phyloP scores from a whole-genome alignment of 2,888 invertebrate species.

The Dorcus parallelipipedus region DNA sequence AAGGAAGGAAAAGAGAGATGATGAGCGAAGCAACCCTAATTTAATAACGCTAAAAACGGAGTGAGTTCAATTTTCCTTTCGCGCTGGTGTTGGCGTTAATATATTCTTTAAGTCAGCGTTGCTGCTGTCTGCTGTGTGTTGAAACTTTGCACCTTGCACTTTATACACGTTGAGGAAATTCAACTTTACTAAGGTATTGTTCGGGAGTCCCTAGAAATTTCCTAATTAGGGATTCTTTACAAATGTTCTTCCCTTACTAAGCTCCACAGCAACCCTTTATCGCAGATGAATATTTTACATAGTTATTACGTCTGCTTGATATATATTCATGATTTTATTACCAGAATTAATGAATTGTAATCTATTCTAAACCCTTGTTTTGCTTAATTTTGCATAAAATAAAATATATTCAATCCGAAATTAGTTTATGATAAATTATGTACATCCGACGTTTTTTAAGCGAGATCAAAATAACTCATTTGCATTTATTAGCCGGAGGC shows the following conservation, averaged over 20 bases:
- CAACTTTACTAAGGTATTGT: constrained; percentile 22
- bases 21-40: constrained; percentile 33
- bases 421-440: neutral
- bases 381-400: neutral
- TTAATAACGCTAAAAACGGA: constrained; percentile 35
- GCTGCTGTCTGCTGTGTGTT: constrained; percentile 23
- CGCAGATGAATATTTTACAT: constrained; percentile 20
- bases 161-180: constrained; percentile 18
- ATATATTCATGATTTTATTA: constrained; percentile 19
- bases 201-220: constrained; percentile 25
- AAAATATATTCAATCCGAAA: neutral
- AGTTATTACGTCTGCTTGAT: constrained; percentile 14
- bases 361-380: neutral
- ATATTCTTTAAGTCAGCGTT: constrained; percentile 32
- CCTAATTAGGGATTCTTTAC: constrained; percentile 29
- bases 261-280: constrained; percentile 14
- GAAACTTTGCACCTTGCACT: constrained; percentile 27
- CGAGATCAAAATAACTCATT: neutral
- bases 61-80: constrained; percentile 34
- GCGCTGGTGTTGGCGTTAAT: constrained; percentile 28
- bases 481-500: neutral
- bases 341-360: neutral
- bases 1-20: constrained; percentile 24
- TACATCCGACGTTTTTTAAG: neutral
- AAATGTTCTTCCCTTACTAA: constrained; percentile 11